Conservation (phyloP, 1,140 invertebrate genomes). For the Scaptomyza graminum region DNA sequence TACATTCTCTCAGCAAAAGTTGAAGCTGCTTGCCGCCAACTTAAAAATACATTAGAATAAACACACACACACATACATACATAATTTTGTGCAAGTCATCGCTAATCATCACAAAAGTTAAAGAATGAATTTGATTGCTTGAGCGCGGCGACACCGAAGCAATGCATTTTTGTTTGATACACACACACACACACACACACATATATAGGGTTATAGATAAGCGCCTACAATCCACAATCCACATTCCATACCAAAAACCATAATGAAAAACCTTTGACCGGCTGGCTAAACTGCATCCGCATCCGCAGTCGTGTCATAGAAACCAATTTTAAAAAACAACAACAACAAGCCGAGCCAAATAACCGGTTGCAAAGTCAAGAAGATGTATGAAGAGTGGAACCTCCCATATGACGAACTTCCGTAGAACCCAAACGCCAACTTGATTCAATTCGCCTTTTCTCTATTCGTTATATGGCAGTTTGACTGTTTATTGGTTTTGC, state of each 20-base stretch:
- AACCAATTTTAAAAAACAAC: background rate
- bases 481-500: too few relatives aligned
- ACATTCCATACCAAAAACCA: too few relatives aligned
- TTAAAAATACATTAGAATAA: conserved; percentile 21
- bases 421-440: too few relatives aligned
- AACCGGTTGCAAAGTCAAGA: too few relatives aligned
- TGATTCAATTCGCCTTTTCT: too few relatives aligned
- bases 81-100: conserved; percentile 59
- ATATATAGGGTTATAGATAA: too few relatives aligned
- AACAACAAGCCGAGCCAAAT: too few relatives aligned
- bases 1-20: conserved; percentile 15
- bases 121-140: background rate
- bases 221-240: too few relatives aligned
- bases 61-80: conserved; percentile 24
- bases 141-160: conserved; percentile 10
- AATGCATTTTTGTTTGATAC: background rate
- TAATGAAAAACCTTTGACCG: conserved; percentile 16
- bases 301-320: background rate
- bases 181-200: too few relatives aligned
- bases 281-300: conserved; percentile 9
- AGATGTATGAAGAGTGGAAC: too few relatives aligned
- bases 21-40: conserved; percentile 11
- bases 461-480: too few relatives aligned
- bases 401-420: too few relatives aligned
- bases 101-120: conserved; percentile 51